These are phyloP conservation scores for Tyto alba DNA, from an alignment of 2,113 vertebrate genomes.

Conservation along the genomic window DNA sequence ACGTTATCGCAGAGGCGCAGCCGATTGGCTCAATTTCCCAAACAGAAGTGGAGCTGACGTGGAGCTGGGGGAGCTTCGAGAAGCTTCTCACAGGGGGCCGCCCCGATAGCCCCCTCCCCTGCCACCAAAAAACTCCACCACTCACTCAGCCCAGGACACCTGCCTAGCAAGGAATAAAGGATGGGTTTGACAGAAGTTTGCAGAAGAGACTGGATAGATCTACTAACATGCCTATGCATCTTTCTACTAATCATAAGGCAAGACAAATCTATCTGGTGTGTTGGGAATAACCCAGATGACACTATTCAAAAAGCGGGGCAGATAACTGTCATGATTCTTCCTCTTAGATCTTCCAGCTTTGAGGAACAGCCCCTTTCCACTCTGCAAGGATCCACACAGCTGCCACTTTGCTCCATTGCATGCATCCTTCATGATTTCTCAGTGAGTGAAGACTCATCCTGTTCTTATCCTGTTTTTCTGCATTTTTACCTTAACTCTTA, in stretches of 20 bases:
- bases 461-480: background rate
- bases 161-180: background rate
- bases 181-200: background rate
- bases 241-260: background rate
- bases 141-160: too few relatives aligned
- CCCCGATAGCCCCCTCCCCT: too few relatives aligned
- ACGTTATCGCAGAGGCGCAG: too few relatives aligned
- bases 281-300: background rate
- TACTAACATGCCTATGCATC: background rate
- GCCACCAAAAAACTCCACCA: too few relatives aligned
- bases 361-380: background rate
- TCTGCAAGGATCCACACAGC: background rate
- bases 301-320: background rate
- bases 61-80: too few relatives aligned
- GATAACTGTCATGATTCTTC: background rate
- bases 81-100: too few relatives aligned
- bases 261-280: background rate
- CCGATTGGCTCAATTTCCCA: too few relatives aligned
- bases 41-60: too few relatives aligned
- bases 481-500: background rate
- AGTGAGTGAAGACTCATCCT: background rate
- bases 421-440: background rate
- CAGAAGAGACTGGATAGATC: background rate
- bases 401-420: rapidly evolving
- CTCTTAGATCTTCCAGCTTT: background rate